Conservation (phyloP, 1,140 invertebrate genomes). For the Drosophila paulistorum region DNA sequence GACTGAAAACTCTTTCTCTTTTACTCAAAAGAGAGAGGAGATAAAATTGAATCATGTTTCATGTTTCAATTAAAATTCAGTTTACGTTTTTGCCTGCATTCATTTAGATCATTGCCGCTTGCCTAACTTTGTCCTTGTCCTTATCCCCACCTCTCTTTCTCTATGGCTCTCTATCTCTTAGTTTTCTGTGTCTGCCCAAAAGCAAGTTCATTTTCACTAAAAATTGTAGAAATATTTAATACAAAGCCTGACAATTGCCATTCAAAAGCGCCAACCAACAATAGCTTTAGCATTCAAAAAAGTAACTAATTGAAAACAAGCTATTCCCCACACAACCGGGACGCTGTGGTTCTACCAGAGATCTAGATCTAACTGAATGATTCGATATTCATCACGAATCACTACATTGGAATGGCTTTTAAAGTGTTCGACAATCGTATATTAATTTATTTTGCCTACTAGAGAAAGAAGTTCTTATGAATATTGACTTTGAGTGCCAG, state of each 20-base stretch:
- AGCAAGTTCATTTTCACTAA: not conserved
- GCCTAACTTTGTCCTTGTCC: conserved; percentile 22
- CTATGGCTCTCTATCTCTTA: not conserved
- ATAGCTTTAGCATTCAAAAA: not conserved
- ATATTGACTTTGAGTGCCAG: not conserved
- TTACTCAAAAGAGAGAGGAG: no score
- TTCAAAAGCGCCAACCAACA: not conserved
- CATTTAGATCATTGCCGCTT: conserved; percentile 55
- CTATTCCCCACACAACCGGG: no score
- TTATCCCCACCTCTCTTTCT: not conserved
- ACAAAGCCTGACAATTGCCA: not conserved
- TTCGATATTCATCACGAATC: no score
- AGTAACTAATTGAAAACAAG: no score
- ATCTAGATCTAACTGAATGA: no score
- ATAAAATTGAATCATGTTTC: conserved; percentile 50
- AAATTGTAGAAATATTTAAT: not conserved
- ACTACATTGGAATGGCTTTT: no score
- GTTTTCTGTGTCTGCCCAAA: not conserved
- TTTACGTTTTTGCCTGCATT: conserved; percentile 42
- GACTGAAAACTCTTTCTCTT: no score
- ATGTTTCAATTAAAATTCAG: conserved; percentile 62
- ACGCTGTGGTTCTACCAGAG: no score
- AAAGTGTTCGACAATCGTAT: no score
- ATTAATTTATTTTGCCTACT: not conserved
- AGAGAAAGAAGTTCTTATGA: no score